phyloP scores from a whole-genome alignment of 2,888 invertebrate species.

The Elysia crispata region DNA sequence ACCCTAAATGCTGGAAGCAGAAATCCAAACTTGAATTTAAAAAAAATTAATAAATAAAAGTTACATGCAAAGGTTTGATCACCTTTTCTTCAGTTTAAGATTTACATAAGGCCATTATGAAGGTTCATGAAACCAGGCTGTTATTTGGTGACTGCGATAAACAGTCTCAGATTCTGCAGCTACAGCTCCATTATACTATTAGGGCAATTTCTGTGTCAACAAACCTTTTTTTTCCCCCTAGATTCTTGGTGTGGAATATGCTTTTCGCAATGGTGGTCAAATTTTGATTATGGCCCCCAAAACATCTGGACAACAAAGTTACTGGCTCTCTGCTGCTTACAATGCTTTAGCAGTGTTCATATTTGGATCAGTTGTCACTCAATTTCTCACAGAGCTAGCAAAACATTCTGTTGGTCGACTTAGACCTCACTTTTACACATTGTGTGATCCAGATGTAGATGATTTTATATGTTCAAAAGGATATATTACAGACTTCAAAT shows the following conservation, averaged over 20 bases:
- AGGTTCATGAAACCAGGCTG: too few relatives aligned
- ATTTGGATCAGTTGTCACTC: constrained; percentile 91
- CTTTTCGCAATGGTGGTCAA: too few relatives aligned
- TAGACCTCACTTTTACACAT: constrained; percentile 94
- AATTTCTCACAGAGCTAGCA: constrained; percentile 92
- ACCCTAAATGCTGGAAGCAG: too few relatives aligned
- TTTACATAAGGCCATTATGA: too few relatives aligned
- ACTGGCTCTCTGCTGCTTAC: constrained; percentile 34
- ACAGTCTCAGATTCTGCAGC: too few relatives aligned
- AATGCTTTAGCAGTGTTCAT: constrained; percentile 81
- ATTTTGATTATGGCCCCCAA: too few relatives aligned
- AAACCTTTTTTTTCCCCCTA: background rate
- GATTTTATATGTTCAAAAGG: constrained; percentile 54
- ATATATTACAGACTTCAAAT: constrained; percentile 64
- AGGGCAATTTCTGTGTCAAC: background rate
- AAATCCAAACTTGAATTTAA: too few relatives aligned
- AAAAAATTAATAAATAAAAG: too few relatives aligned
- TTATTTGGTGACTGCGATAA: too few relatives aligned
- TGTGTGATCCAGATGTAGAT: constrained; percentile 85
- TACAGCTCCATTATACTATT: background rate
- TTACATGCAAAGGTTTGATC: too few relatives aligned
- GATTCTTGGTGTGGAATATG: background rate
- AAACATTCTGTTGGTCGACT: constrained; percentile 95
- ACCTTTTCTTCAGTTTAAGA: too few relatives aligned
- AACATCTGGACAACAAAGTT: too few relatives aligned